Base-by-base conservation (phyloP, 2,888 invertebrate genomes). In the Drosophila colorata region DNA sequence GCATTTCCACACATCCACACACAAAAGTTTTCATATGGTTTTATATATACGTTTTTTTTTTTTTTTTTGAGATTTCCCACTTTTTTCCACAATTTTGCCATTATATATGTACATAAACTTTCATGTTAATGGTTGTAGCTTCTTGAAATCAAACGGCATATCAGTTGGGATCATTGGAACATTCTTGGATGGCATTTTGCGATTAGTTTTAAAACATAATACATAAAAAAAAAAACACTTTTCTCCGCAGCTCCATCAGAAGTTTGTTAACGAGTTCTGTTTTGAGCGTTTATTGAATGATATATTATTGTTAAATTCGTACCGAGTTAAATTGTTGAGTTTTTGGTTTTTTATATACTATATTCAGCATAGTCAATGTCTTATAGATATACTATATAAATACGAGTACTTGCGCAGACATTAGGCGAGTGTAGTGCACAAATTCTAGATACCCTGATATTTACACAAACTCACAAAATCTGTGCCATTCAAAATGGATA, bases 141-240 rank as follows among this genome's bases (percentile, higher is more conserved):
- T 81, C 74, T 80, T 71, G 80, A 81, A 80, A 79, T 87, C 81
- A 69, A 68, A 82, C 75, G 66, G 87, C 81, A 82, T 82, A 82
- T 82, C 81, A 82, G 87, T 82, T 82, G 87, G 87, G 85, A 82
- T 87, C 87, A 80, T 87, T 80, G 55, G 44, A 58, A 66, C 53
- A 67, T 55, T 53, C 47, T 68, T 68, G 63, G 37, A 64, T 69
- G 48, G 25, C 48, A 48, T 66, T 63, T 65, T 48, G 51, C 47
- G 55, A 53, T 52, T 49, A 57, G 71, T 70, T 69, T 31, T 46
- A 55, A 55, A 58, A 33, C 9, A 23, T 37, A 46, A 41, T 37
- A 58, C 35, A 28, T 28, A 38, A 13, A 51, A 0, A 46, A 31
- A 8, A 31, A n/a, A 41, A 37, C 7, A 8, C 28, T 35, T 23